phyloP scores from a whole-genome alignment of 92 coral and sea anemone species.

The Nematostella vectensis region DNA sequence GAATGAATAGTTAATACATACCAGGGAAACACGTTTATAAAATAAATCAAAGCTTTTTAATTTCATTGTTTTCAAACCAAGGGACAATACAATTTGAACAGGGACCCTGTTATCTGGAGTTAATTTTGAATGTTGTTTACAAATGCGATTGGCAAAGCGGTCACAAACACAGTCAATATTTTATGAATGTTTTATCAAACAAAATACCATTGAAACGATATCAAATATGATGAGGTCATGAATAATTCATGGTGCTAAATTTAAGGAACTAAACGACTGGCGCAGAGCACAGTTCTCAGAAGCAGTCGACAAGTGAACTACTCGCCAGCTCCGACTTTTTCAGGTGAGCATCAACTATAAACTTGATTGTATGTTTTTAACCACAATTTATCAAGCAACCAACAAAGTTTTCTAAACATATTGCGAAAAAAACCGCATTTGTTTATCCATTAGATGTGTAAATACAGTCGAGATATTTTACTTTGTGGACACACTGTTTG shows the following conservation, averaged over 20 bases:
- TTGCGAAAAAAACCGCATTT: constrained; percentile 21
- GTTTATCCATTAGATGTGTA: constrained; percentile 47
- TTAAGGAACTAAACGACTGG: constrained; percentile 33
- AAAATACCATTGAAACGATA: constrained; percentile 65
- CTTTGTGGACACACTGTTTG: constrained; percentile 42
- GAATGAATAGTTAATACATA: constrained; percentile 14
- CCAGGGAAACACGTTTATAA: constrained; percentile 18
- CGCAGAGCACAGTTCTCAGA: not conserved
- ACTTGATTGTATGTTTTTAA: not conserved
- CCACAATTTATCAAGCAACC: constrained; percentile 5
- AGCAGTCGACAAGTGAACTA: not conserved
- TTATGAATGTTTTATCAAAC: constrained; percentile 57
- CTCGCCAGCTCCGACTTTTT: not conserved
- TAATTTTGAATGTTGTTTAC: constrained; percentile 60
- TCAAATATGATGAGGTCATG: constrained; percentile 59
- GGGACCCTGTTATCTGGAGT: constrained; percentile 37
- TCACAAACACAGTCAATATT: constrained; percentile 45
- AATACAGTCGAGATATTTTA: constrained; percentile 52
- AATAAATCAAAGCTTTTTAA: constrained; percentile 13
- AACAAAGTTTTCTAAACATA: constrained; percentile 19
- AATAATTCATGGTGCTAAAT: constrained; percentile 51
- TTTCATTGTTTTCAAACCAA: constrained; percentile 17
- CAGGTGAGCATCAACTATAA: not conserved
- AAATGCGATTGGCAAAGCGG: constrained; percentile 42
- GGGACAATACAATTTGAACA: constrained; percentile 31